Conservation (phyloP, 2,113 vertebrate species). For the Blennius ocellaris region DNA sequence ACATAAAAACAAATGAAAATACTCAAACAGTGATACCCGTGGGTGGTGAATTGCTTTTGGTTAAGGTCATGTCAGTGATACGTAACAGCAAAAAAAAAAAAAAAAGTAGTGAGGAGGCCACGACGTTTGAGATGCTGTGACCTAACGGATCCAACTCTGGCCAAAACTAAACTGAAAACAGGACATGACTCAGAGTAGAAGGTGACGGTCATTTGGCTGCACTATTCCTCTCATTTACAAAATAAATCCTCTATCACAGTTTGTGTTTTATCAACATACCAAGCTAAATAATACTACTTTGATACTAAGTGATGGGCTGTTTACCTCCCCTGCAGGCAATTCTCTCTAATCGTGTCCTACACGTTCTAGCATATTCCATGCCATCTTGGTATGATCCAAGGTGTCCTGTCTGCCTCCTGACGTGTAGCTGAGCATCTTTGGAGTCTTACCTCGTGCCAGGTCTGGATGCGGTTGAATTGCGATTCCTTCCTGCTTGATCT, state of each 20-base stretch:
- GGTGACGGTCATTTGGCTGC: neutral
- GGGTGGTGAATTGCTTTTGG: neutral
- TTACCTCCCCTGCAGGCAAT: neutral
- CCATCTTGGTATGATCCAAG: neutral
- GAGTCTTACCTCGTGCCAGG: slow-evolving; percentile 59
- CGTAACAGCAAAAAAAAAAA: neutral
- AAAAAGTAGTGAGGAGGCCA: neutral
- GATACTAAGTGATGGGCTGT: neutral
- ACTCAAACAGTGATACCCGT: neutral
- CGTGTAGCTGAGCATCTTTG: neutral
- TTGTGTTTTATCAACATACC: neutral
- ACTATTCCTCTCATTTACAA: neutral
- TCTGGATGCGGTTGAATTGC: too few relatives aligned
- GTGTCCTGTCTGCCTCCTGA: neutral
- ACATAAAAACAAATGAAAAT: too few relatives aligned
- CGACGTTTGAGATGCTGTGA: neutral
- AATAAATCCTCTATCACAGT: neutral
- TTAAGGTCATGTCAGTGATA: slow-evolving; percentile 19
- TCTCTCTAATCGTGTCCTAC: neutral
- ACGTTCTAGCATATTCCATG: slow-evolving; percentile 18
- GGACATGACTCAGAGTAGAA: neutral
- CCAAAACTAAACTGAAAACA: neutral
- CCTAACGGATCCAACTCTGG: neutral
- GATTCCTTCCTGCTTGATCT: slow-evolving; percentile 26
- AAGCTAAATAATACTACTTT: neutral